These are phyloP conservation scores for Stenodema calcarata DNA, from an alignment of 2,888 invertebrate species.

Conservation along the genomic window DNA sequence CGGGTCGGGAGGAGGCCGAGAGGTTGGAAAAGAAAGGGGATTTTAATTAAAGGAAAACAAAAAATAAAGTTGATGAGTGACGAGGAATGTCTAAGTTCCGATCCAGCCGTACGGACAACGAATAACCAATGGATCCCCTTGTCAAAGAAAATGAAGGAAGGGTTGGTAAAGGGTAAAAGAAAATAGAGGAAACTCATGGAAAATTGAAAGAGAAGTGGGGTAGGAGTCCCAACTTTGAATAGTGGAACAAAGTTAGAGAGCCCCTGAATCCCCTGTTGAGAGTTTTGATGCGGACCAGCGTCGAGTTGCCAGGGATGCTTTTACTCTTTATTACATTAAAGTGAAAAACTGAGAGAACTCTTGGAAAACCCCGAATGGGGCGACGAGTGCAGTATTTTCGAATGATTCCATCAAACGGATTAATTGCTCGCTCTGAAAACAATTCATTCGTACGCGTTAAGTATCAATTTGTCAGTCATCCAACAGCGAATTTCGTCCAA, in stretches of 20 bases:
- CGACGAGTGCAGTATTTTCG: background rate
- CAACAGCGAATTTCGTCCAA: too few relatives aligned
- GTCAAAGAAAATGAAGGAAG: background rate
- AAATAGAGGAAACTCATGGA: background rate
- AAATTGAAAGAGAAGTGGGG: background rate
- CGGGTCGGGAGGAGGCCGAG: too few relatives aligned
- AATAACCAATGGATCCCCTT: constrained; percentile 15
- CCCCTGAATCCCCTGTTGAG: background rate
- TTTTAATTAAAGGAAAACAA: background rate
- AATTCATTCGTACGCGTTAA: too few relatives aligned
- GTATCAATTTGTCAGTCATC: too few relatives aligned
- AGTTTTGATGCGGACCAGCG: background rate
- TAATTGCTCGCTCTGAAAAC: too few relatives aligned
- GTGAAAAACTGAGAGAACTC: background rate
- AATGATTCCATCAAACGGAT: too few relatives aligned
- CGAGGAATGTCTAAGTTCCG: constrained; percentile 16
- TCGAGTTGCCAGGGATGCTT: background rate
- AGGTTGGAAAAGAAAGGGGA: background rate
- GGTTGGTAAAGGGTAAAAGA: background rate
- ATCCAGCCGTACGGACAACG: constrained; percentile 1
- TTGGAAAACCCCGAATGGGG: background rate
- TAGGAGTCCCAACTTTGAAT: constrained; percentile 9
- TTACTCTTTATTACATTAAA: background rate
- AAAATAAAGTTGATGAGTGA: background rate
- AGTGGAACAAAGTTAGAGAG: background rate